These are phyloP conservation scores for Cylas formicarius DNA, from an alignment of 1,140 invertebrate genomes.

Conservation along the genomic window DNA sequence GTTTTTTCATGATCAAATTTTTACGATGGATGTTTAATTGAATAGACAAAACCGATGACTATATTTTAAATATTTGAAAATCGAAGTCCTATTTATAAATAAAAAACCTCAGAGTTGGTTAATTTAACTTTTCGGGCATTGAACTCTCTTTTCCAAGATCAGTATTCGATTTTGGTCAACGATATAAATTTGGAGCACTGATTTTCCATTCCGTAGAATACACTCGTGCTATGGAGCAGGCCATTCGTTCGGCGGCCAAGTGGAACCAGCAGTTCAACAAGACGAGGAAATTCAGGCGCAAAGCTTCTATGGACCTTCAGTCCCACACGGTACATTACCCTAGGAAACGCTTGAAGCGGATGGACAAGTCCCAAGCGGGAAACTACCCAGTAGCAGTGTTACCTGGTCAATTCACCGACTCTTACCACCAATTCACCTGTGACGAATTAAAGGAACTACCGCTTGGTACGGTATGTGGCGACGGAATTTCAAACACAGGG, in stretches of 20 bases:
- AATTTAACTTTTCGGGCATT: no score
- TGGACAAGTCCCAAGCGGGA: conserved; percentile 48
- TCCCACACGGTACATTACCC: conserved; percentile 44
- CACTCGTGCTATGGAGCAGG: conserved; percentile 76
- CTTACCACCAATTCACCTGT: conserved; percentile 64
- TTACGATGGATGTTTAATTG: no score
- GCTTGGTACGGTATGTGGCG: conserved; percentile 80
- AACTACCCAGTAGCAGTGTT: conserved; percentile 86
- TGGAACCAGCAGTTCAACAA: conserved; percentile 86
- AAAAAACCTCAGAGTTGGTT: no score
- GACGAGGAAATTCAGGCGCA: conserved; percentile 55
- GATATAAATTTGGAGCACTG: no score
- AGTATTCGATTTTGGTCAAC: no score
- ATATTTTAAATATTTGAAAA: no score
- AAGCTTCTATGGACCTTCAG: conserved; percentile 67
- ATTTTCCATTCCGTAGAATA: no score
- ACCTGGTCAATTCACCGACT: conserved; percentile 88
- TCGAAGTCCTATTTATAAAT: no score
- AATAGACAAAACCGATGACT: no score
- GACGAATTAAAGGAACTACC: conserved; percentile 74
- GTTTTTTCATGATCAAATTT: no score
- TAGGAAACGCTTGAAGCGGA: conserved; percentile 44
- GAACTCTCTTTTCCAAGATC: no score
- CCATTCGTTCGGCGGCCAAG: conserved; percentile 77
- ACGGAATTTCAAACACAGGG: conserved; percentile 47